These are phyloP conservation scores for Diplogasteroides magnus DNA, from an alignment of 1,140 invertebrate genomes.

Conservation along the genomic window DNA sequence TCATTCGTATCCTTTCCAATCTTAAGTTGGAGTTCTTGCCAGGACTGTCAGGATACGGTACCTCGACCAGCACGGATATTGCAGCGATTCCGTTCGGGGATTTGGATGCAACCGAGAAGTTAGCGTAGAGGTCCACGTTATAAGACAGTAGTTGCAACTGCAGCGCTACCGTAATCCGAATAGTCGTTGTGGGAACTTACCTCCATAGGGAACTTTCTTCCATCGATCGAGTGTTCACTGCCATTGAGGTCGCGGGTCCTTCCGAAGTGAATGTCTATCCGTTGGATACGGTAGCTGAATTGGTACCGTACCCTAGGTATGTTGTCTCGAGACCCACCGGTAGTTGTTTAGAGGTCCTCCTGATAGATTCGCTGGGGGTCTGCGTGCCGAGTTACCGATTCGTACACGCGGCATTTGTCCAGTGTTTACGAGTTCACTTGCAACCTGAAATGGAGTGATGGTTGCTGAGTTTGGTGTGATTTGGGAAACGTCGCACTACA, in stretches of 20 bases:
- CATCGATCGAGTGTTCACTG: slow-evolving; percentile 81
- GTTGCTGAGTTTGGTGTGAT: no score
- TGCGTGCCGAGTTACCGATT: slow-evolving; percentile 16
- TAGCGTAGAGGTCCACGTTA: slow-evolving; percentile 78
- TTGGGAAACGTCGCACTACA: no score
- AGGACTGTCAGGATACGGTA: no score
- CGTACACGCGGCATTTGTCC: slow-evolving; percentile 31
- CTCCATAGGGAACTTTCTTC: slow-evolving; percentile 82
- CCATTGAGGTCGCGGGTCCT: slow-evolving; percentile 72
- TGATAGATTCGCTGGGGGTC: slow-evolving; percentile 61
- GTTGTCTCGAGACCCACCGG: no score
- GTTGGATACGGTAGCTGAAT: slow-evolving; percentile 30
- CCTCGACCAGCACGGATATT: slow-evolving; percentile 84
- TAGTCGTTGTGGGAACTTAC: slow-evolving; percentile 59
- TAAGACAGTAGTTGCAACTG: slow-evolving; percentile 29
- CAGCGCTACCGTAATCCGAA: not conserved
- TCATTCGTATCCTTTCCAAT: slow-evolving; percentile 76
- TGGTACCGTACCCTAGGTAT: no score
- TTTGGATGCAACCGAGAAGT: slow-evolving; percentile 76
- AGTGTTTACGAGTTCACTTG: slow-evolving; percentile 29
- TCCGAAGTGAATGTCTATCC: slow-evolving; percentile 84
- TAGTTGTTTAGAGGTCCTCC: slow-evolving; percentile 80
- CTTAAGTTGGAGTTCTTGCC: slow-evolving; percentile 64
- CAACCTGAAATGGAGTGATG: no score
- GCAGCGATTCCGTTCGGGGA: slow-evolving; percentile 81